phyloP scores from a whole-genome alignment of 2,888 invertebrate genomes.

The Himalopsyche anomala region DNA sequence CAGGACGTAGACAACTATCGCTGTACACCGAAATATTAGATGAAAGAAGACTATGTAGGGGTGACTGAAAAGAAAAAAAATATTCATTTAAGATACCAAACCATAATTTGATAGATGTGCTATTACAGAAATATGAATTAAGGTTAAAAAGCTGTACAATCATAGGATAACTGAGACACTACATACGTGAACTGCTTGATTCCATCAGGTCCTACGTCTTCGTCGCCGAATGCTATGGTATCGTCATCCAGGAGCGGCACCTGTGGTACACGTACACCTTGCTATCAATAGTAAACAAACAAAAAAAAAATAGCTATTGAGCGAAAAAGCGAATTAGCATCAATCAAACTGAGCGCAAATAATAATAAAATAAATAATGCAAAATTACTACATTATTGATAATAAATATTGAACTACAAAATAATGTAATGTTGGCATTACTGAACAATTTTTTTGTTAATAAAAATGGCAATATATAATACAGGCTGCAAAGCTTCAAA shows the following conservation, averaged over 20 bases:
- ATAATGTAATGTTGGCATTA: slow-evolving; percentile 69
- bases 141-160: too few relatives aligned
- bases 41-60: slow-evolving; percentile 96
- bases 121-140: too few relatives aligned
- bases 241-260: slow-evolving; percentile 92
- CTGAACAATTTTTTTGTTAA: slow-evolving; percentile 72
- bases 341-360: neutral
- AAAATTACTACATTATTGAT: slow-evolving; percentile 27
- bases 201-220: slow-evolving; percentile 79
- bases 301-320: slow-evolving; percentile 59
- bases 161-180: neutral
- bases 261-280: slow-evolving; percentile 80
- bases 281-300: slow-evolving; percentile 66
- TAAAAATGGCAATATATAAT: neutral
- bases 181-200: slow-evolving; percentile 71
- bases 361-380: slow-evolving; percentile 31
- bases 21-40: slow-evolving; percentile 88
- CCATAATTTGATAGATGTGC: neutral
- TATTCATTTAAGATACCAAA: neutral
- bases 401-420: slow-evolving; percentile 65
- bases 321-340: slow-evolving; percentile 51
- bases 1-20: slow-evolving; percentile 91
- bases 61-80: slow-evolving; percentile 80
- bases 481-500: slow-evolving; percentile 24
- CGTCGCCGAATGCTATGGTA: slow-evolving; percentile 91